phyloP scores from a whole-genome alignment of 2,113 vertebrate genomes.

The Neolamprologus caudopunctatus region DNA sequence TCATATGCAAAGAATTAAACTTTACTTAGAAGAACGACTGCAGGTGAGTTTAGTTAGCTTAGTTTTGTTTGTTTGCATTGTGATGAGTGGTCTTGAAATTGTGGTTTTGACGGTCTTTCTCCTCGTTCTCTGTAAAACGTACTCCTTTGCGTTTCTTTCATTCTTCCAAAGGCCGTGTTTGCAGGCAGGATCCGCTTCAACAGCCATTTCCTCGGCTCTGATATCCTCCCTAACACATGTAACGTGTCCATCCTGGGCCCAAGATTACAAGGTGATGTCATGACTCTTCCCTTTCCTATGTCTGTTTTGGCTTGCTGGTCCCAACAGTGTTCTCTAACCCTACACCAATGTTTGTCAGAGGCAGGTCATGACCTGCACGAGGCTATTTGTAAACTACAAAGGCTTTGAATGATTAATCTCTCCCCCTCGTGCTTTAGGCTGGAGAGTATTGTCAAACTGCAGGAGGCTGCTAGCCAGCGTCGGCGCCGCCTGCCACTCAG shows the following conservation, averaged over 20 bases:
- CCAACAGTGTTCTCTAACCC: not conserved
- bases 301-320: not conserved
- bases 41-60: constrained; percentile 59
- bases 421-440: constrained; percentile 65
- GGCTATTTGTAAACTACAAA: constrained; percentile 51
- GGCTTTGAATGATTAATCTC: constrained; percentile 51
- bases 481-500: constrained; percentile 91
- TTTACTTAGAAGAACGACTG: constrained; percentile 84
- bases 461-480: constrained; percentile 82
- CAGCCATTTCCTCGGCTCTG: constrained; percentile 74
- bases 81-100: not conserved
- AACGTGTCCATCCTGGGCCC: constrained; percentile 87
- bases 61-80: not conserved
- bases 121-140: not conserved
- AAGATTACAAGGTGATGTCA: constrained; percentile 77
- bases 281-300: not conserved
- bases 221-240: constrained; percentile 86
- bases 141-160: not conserved
- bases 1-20: constrained; percentile 76
- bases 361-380: constrained; percentile 27
- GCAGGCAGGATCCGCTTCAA: constrained; percentile 79
- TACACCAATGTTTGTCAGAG: constrained; percentile 1
- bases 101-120: not conserved
- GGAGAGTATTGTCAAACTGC: constrained; percentile 77
- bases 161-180: constrained; percentile 58